These are phyloP conservation scores for Drosophila aldrichi DNA, from an alignment of 2,888 invertebrate species.

Conservation along the genomic window DNA sequence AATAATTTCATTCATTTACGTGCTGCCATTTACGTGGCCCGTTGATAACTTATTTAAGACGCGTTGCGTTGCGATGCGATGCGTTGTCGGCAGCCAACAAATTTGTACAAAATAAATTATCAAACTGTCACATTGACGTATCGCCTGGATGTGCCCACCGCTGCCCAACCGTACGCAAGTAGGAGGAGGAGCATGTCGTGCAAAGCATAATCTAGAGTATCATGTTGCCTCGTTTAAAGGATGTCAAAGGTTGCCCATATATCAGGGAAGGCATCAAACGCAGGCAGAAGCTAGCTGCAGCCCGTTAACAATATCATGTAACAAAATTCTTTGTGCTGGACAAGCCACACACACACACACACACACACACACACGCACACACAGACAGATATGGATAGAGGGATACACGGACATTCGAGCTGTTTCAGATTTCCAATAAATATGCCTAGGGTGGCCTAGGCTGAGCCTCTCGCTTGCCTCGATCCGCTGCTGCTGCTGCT, in stretches of 20 bases:
- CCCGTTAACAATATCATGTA: constrained; percentile 81
- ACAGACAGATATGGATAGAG: constrained; percentile 30
- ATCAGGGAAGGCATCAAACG: constrained; percentile 79
- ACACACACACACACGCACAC: constrained; percentile 1
- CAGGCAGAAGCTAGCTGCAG: constrained; percentile 66
- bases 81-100: constrained; percentile 52
- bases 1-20: constrained; percentile 83
- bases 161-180: not conserved
- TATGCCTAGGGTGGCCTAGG: constrained; percentile 77
- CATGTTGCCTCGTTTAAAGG: constrained; percentile 83
- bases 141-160: constrained; percentile 39
- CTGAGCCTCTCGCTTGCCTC: constrained; percentile 4
- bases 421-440: constrained; percentile 82
- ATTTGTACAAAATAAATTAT: constrained; percentile 80
- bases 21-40: constrained; percentile 72
- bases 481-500: constrained; percentile 23
- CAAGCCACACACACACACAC: constrained; percentile 51
- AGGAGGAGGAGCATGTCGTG: constrained; percentile 66
- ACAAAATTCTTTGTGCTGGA: constrained; percentile 80
- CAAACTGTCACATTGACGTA: constrained; percentile 82
- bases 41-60: constrained; percentile 81
- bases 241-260: constrained; percentile 82
- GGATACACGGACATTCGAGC: constrained; percentile 71
- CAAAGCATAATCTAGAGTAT: constrained; percentile 80
- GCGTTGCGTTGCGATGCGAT: constrained; percentile 55